Evolutionary conservation across 2,113 vertebrate genomes (phyloP).

Genomic region (Garra rufa): DNA sequence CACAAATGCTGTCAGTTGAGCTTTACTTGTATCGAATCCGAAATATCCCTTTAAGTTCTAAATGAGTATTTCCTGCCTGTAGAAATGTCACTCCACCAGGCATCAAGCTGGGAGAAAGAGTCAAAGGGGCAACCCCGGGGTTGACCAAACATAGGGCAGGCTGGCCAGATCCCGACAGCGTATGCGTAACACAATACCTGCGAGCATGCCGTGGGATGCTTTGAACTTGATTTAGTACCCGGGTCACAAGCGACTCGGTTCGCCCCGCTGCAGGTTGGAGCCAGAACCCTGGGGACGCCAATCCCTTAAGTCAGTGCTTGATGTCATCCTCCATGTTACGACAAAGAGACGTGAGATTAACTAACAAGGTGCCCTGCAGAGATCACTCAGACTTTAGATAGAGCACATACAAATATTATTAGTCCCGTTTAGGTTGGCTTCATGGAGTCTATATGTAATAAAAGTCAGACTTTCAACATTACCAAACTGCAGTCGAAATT

Average conservation of each 20-base stretch:
- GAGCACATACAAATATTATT: slow-evolving; percentile 31
- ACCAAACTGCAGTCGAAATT: slow-evolving; percentile 8
- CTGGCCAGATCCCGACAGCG: slow-evolving; percentile 79
- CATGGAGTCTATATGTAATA: background rate
- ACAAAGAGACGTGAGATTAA: slow-evolving; percentile 50
- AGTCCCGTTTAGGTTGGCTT: slow-evolving; percentile 19
- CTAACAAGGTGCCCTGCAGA: slow-evolving; percentile 45
- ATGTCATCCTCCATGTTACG: slow-evolving; percentile 51
- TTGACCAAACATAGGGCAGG: slow-evolving; percentile 72
- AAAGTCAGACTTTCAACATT: background rate
- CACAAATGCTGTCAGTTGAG: background rate
- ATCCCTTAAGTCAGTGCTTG: slow-evolving; percentile 69
- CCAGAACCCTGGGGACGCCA: slow-evolving; percentile 71
- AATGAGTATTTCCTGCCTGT: slow-evolving; percentile 35
- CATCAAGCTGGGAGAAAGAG: slow-evolving; percentile 60
- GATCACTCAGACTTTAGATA: slow-evolving; percentile 46
- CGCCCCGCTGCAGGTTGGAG: slow-evolving; percentile 75
- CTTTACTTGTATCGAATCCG: background rate
- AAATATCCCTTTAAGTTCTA: slow-evolving; percentile 16
- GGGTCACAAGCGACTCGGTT: slow-evolving; percentile 78
- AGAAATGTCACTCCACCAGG: slow-evolving; percentile 46
- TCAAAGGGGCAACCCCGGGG: slow-evolving; percentile 72
- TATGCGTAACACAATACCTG: slow-evolving; percentile 82
- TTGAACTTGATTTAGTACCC: slow-evolving; percentile 90
- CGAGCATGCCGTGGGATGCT: slow-evolving; percentile 80